Evolutionary conservation across 1,140 invertebrate genomes (phyloP), one percentile per base, ranked within the genome.

Genomic region (Mesaphorura yosii): DNA sequence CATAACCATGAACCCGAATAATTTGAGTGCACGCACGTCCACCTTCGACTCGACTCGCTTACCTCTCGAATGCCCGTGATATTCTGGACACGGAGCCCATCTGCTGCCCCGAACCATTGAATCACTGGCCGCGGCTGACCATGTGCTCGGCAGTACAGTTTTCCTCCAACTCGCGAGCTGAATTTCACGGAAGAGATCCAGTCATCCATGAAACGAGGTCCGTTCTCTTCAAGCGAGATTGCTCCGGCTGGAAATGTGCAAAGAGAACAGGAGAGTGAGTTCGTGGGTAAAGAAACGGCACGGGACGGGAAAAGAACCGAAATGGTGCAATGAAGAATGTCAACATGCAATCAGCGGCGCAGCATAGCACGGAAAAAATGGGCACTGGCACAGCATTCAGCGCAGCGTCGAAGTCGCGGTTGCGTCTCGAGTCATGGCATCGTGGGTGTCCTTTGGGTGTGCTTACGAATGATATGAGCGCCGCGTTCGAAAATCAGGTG

Each of bases 101-200:
- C 53, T 19, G 42, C 49, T n/a, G 53, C 49, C n/a, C n/a, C n/a
- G 38, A 55, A 22, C 53, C 53, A 55, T 34, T 55, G 46, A 17
- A 55, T 23, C 39, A 23, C 23, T 42, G 53, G 53, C 44, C 42
- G 40, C 17, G 53, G 53, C 27, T 55, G 53, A 4, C 53, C 53
- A 34, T 48, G 27, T 6, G 45, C 53, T 20, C 23, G 20, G 37
- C 53, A 55, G 2, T 20, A n/a, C 1, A 55, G 17, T 28, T 55
- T 55, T 46, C 53, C 53, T 27, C 53, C 53, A 40, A 55, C 34
- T 15, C 53, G 44, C 25, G 27, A 49, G 23, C 53, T 55, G 34
- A 38, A 49, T 5, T 34, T 26, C 15, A 49, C 20, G 3, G 45
- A 29, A 12, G 23, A 23, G 22, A 15, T 23, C 53, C 45, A 48